Conservation (phyloP, 2,797 vertebrate genomes). For the Bufotes viridis region DNA sequence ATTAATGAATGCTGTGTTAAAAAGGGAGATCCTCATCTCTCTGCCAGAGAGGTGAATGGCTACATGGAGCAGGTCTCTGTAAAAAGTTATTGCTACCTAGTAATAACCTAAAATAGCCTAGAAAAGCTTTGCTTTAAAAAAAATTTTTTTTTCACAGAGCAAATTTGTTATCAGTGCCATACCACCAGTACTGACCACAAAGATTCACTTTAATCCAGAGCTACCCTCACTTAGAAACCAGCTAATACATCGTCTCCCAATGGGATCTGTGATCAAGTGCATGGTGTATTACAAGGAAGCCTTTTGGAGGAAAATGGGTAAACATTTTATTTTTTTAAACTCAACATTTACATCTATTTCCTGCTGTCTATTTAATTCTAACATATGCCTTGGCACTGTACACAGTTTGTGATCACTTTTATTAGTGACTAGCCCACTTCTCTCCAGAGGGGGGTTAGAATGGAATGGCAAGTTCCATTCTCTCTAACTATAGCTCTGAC, state of each 20-base stretch:
- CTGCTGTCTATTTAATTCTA: not conserved
- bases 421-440: too few relatives aligned
- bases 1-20: too few relatives aligned
- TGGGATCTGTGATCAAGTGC: constrained; percentile 83
- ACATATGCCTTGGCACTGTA: not conserved
- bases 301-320: constrained; percentile 82
- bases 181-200: constrained; percentile 76
- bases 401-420: not conserved
- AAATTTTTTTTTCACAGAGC: constrained; percentile 68
- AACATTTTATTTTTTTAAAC: constrained; percentile 28
- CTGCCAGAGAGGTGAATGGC: too few relatives aligned
- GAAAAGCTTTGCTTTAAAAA: not conserved
- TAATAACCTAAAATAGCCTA: not conserved
- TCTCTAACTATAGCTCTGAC: too few relatives aligned
- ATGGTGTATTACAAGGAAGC: constrained; percentile 83
- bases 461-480: too few relatives aligned
- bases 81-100: not conserved
- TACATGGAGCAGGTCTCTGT: not conserved
- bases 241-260: constrained; percentile 81
- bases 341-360: not conserved
- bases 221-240: constrained; percentile 80
- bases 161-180: constrained; percentile 79
- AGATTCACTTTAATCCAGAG: constrained; percentile 80
- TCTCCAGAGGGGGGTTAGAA: too few relatives aligned
- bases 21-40: too few relatives aligned